Base-by-base conservation (phyloP, 2,797 vertebrate genomes). In the Lateolabrax maculatus region DNA sequence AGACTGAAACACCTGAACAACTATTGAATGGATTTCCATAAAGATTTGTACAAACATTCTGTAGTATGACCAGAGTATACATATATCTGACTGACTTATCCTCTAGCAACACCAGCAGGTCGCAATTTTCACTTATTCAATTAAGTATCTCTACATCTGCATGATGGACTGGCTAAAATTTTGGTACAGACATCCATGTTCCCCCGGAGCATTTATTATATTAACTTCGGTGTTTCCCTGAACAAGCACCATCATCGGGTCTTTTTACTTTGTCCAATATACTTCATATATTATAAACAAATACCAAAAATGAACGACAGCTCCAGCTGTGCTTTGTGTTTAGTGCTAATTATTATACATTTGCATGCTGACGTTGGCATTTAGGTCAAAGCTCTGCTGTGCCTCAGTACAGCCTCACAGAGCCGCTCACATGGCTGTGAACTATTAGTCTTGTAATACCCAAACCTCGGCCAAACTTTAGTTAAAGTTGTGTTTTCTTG, bases 351-450 rank as follows among this genome's bases (percentile, higher is more conserved):
- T 13, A 27, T 9, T 9, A 62, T 60, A 39, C 27, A 27, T 39
- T 61, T 21, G 12, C 34, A 29, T 12, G 57, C 36, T 72, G 36
- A 43, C 1, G 2, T 43, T 43, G 34, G n/a, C 43, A 60, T 19
- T 49, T 34, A 61, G 11, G 46, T 61, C 34, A 61, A 53, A 49
- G 18, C 44, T 16, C 18, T 55, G n/a, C 37, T 36, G 60, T 74
- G 71, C 12, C 25, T 71, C 23, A 51, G 68, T 25, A 8, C 5
- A 48, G 27, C 39, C 11, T 44, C 5, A 57, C 19, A 23, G 9
- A 69, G 21, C 11, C 8, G 10, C 9, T 18, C 16, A 11, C 16
- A 1, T 8, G 18, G 21, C 39, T 69, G n/a, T 18, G 16, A 39
- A n/a, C 11, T 31, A n/a, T n/a, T n/a, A n/a, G n/a, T n/a, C 37